phyloP scores from a whole-genome alignment of 2,888 invertebrate genomes.

The Diaprepes abbreviatus region DNA sequence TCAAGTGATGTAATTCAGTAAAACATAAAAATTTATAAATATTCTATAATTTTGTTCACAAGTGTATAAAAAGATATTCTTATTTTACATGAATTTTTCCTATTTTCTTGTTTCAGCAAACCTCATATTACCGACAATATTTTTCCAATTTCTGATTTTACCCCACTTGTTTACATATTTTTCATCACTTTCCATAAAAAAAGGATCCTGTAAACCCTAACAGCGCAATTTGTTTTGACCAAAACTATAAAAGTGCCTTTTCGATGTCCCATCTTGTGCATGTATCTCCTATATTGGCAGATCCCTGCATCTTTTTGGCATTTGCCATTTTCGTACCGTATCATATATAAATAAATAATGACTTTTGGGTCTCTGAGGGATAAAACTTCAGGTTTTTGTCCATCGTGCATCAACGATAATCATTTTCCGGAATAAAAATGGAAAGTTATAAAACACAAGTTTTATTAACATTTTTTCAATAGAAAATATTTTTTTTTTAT shows the following conservation, averaged over 20 bases:
- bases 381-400: conserved; percentile 27
- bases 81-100: no score
- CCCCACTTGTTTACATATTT: conserved; percentile 10
- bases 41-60: no score
- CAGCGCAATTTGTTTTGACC: conserved; percentile 35
- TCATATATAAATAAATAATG: conserved; percentile 36
- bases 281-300: conserved; percentile 29
- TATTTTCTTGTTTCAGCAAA: no score
- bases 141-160: not conserved
- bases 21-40: no score
- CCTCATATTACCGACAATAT: not conserved
- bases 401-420: conserved; percentile 10
- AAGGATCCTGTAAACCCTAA: conserved; percentile 17
- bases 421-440: conserved; percentile 12
- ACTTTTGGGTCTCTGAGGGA: conserved; percentile 20
- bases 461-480: not conserved
- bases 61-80: no score
- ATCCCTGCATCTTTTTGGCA: conserved; percentile 33
- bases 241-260: conserved; percentile 32
- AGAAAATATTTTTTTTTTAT: no score
- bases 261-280: conserved; percentile 18
- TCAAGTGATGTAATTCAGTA: no score
- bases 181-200: conserved; percentile 11
- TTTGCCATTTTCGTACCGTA: conserved; percentile 23
- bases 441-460: conserved; percentile 1